Conservation (phyloP, 2,797 vertebrate species). For the Mionectes olivaceus region DNA sequence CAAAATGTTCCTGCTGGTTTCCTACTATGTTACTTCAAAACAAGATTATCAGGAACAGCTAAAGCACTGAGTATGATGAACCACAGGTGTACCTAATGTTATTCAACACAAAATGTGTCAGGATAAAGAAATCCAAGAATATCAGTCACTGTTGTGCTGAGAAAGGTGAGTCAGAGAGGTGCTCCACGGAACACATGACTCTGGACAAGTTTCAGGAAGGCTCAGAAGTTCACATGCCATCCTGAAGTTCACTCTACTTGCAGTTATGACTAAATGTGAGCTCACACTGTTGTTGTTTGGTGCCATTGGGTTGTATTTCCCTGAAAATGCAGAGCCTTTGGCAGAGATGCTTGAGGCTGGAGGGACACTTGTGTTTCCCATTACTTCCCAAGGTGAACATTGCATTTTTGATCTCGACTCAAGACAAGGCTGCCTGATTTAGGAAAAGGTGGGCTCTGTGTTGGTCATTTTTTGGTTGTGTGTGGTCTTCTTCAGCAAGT, state of each 20-base stretch:
- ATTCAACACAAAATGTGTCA: conserved; percentile 2
- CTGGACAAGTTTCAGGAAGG: neutral
- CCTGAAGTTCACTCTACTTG: neutral
- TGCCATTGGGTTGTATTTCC: neutral
- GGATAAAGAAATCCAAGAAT: neutral
- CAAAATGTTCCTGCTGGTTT: conserved; percentile 25
- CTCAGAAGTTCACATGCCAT: neutral
- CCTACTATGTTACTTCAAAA: conserved; percentile 18
- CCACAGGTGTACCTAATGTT: neutral
- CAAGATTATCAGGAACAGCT: neutral
- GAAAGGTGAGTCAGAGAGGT: neutral
- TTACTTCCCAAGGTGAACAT: neutral
- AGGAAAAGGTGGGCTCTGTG: neutral
- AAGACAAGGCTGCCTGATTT: neutral
- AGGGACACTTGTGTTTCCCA: neutral
- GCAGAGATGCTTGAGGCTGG: neutral
- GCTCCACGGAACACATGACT: neutral
- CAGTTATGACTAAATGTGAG: neutral
- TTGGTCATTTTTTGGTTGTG: neutral
- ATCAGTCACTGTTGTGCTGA: neutral
- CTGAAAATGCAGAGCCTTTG: neutral
- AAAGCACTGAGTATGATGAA: neutral
- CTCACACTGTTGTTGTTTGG: neutral
- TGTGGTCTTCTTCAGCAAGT: neutral
- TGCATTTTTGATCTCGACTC: neutral